Evolutionary conservation across 2,113 vertebrate genomes (phyloP), one percentile per base, ranked within the genome.

Genomic region (Ictidomys tridecemlineatus): DNA sequence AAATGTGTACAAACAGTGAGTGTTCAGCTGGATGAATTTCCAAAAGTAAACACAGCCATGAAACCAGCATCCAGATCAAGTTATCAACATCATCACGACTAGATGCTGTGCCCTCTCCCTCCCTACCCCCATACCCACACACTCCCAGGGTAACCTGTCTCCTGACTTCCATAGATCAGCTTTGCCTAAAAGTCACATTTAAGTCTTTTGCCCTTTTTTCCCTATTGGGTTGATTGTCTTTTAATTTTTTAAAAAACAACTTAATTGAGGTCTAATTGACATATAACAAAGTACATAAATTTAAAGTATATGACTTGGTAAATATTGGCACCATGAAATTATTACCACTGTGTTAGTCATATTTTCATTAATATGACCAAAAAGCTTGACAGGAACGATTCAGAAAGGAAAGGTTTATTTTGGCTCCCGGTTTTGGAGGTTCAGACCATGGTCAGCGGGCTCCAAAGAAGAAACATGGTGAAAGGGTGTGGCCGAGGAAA

Each of bases 101-200:
- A 34, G 18, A 2, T 30, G 72, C 37, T 79, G 34, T 2, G 2
- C 11, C 12, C 4, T 5, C 1, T 3, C 5, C 5, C 32, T 53
- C 9, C 14, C 45, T 48, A 72, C 48, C 34, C 16, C 34, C 16
- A 2, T 12, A 82, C 37, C 18, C 22, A 14, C 14, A 17, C 2
- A 24, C 4, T 10, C 13, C 58, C 61, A 72, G 76, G 61, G 32
- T 18, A 10, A 90, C 11, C 48, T 4, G 72, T 45, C 39, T 86
- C 72, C 30, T 30, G 34, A 86, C 24, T 92, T 42, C 48, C 83
- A 53, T 1, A 56, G 14, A 39, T 37, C 32, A 92, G 61, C 39
- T 86, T 73, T 78, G 7, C 85, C 58, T 45, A 53, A 39, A 73
- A 67, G 45, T 63, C 30, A 18, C 37, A 0, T 61, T 28, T 74